Evolutionary conservation across 2,113 vertebrate species (phyloP).

Genomic region (Pluvianellus socialis): DNA sequence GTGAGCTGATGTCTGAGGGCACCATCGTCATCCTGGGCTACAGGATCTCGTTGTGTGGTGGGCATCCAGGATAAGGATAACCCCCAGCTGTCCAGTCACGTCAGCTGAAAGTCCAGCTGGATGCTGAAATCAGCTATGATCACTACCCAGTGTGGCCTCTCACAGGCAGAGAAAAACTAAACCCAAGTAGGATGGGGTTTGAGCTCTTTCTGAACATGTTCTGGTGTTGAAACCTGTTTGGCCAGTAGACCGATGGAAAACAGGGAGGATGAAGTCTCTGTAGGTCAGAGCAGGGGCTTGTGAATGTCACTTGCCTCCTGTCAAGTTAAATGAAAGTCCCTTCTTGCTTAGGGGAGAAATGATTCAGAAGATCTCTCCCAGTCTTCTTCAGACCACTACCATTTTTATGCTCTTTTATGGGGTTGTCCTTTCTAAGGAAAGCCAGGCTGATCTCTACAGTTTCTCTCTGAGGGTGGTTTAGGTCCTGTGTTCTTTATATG

Average conservation of each 20-base stretch:
- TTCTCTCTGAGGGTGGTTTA: not conserved
- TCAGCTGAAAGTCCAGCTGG: not conserved
- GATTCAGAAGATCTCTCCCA: not conserved
- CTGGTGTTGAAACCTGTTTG: not conserved
- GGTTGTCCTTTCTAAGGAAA: not conserved
- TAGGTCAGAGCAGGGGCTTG: not conserved
- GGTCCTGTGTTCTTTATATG: accelerated
- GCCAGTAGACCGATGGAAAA: not conserved
- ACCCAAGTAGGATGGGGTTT: not conserved
- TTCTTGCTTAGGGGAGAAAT: not conserved
- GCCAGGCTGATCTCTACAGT: not conserved
- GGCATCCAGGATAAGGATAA: no score
- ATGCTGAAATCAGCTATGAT: not conserved
- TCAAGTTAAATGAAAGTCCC: not conserved
- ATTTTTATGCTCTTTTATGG: not conserved
- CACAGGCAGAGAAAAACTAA: not conserved
- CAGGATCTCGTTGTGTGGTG: accelerated
- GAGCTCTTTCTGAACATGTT: not conserved
- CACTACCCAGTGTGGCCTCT: not conserved
- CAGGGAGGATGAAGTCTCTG: not conserved
- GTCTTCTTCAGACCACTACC: accelerated
- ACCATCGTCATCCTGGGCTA: not conserved
- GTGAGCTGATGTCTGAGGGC: not conserved
- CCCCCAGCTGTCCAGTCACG: accelerated
- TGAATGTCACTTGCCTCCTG: not conserved